Percentiles rank a stretch among this genome's conserved stretches.
Conservation (phyloP, 1,140 invertebrate genomes). For the Ectropis grisescens region DNA sequence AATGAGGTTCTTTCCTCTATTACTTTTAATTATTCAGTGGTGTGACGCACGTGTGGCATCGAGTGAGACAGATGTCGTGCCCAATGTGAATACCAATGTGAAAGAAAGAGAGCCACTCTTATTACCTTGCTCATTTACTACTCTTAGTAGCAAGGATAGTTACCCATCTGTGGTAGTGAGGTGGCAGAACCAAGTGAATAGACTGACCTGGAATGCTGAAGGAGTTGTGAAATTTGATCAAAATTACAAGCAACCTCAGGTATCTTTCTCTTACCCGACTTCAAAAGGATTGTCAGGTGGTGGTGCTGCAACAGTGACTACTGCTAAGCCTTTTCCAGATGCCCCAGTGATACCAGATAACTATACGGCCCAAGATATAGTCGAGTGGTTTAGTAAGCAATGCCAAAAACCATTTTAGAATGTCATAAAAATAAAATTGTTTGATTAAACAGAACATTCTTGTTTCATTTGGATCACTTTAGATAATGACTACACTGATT, state of each 20-base stretch:
- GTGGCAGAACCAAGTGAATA: conserved; percentile 14
- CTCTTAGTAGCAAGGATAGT: conserved; percentile 10
- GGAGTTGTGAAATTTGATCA: conserved; percentile 7
- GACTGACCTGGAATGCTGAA: conserved; percentile 16
- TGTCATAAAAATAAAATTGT: too few species aligned
- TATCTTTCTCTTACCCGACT: conserved; percentile 12
- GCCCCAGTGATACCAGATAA: conserved; percentile 12
- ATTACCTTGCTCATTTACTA: conserved; percentile 13
- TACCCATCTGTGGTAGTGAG: conserved; percentile 21
- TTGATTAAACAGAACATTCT: too few species aligned
- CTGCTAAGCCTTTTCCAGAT: conserved; percentile 6
- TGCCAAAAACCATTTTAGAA: conserved; percentile 17
- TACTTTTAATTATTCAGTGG: conserved; percentile 8
- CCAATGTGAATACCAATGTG: not conserved
- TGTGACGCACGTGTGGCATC: conserved; percentile 13
- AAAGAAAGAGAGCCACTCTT: conserved; percentile 4
- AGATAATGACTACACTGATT: too few species aligned
- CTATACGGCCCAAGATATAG: conserved; percentile 13
- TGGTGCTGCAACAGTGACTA: not conserved
- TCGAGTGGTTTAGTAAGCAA: conserved; percentile 10
- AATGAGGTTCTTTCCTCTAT: conserved; percentile 17
- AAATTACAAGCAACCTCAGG: conserved; percentile 10
- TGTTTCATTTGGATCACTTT: too few species aligned
- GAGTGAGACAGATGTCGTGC: conserved; percentile 8
- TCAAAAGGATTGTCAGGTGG: conserved; percentile 18